Evolutionary conservation across 64 coral and sea anemone genomes (phyloP).

Genomic region (Montipora capricornis): DNA sequence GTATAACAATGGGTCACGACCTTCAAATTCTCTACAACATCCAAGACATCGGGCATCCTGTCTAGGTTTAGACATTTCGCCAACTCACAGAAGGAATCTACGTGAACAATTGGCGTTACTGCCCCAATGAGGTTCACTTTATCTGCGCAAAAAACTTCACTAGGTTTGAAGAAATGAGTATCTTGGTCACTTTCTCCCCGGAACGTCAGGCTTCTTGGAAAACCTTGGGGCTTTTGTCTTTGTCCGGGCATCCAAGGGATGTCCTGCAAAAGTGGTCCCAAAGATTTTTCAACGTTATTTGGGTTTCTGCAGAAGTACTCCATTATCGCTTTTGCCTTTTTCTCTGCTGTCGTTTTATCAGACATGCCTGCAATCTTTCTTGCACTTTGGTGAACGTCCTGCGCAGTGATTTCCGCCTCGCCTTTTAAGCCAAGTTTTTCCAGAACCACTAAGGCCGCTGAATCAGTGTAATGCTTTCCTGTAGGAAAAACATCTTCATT

Average conservation of each 20-base stretch:
- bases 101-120: conserved; percentile 41
- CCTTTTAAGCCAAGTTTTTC: conserved; percentile 56
- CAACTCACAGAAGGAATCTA: neutral
- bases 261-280: conserved; percentile 6
- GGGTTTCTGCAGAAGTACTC: conserved; percentile 33
- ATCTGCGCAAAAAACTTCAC: conserved; percentile 31
- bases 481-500: conserved; percentile 60
- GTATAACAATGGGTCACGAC: conserved; percentile 59
- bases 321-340: conserved; percentile 72
- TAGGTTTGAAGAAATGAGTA: conserved; percentile 2
- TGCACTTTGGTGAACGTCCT: conserved; percentile 62
- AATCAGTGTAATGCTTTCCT: neutral
- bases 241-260: conserved; percentile 61
- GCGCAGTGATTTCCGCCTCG: conserved; percentile 27
- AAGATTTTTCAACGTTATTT: neutral
- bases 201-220: conserved; percentile 56
- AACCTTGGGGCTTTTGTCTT: conserved; percentile 34
- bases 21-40: conserved; percentile 66
- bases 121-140: conserved; percentile 65
- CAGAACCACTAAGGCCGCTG: neutral
- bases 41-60: conserved; percentile 25
- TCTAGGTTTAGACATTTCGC: conserved; percentile 66
- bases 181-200: neutral
- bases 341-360: conserved; percentile 29
- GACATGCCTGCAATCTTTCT: conserved; percentile 27